Base-by-base conservation (phyloP, 2,113 vertebrate genomes). In the Chaetodon trifascialis region DNA sequence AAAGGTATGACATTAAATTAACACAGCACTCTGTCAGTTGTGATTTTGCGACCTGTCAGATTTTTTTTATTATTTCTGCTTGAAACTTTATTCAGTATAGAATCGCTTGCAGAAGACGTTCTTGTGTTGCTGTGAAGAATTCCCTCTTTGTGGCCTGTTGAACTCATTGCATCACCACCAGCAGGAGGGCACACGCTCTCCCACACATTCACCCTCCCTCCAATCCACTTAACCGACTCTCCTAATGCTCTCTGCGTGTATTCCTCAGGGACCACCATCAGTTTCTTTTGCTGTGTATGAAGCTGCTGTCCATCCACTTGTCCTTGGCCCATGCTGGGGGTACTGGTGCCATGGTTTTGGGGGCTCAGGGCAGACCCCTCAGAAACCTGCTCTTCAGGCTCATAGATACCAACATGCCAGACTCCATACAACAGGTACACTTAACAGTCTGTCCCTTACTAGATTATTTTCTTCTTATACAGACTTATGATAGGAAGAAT, bases 371-470 rank as follows among this genome's bases (percentile, higher is more conserved):
- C 11, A 96, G 97, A 67, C 98, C 98, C 42, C 96, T 99, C 83
- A 94, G 98, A 75, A 99, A 99, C 88, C 93, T 99, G 1, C 94
- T 99, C 19, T 99, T 99, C 76, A 96, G 98, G 54, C 94, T 99
- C 71, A 99, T 99, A 92, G 98, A 99, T 88, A 98, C 97, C 58
- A 96, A 96, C 75, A 97, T 99, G 56, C 98, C 98, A 51, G 98
- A 99, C 89, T 96, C 97, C 91, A 99, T 99, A 89, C 98, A 99
- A 84, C 97, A 99, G 95, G 98, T 99, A 91, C 91, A 55, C 16
- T 0, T 56, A 46, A 77, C 49, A 66, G 38, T 10, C 51, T 23
- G 7, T 46, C 3, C 14, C 6, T 59, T 11, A 44, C 6, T 21
- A 16, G 51, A 59, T 58, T 49, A 4, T 60, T 62, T 52, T 64